A percentile compares a stretch with the other conserved stretches of the same genome.
Conservation (phyloP, 92 coral and sea anemone species). For the Metridium senile region DNA sequence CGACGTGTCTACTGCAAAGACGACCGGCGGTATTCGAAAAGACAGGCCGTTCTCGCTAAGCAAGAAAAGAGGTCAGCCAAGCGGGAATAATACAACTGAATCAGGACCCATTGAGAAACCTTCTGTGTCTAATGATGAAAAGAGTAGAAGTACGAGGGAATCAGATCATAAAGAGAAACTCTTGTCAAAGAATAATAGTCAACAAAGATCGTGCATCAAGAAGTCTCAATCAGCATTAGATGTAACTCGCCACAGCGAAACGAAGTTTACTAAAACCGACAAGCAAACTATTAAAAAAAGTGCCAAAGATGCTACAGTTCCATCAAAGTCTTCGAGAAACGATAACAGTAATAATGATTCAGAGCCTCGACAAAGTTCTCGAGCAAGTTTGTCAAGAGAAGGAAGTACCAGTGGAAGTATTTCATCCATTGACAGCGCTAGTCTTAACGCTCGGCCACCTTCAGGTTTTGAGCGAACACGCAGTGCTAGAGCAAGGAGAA, state of each 20-base stretch:
- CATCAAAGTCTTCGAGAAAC: not conserved
- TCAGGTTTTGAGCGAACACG: slow-evolving; percentile 27
- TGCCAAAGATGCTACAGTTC: not conserved
- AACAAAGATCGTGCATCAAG: not conserved
- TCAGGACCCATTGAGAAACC: not conserved
- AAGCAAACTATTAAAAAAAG: not conserved
- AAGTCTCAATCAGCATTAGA: slow-evolving; percentile 20
- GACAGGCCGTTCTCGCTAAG: slow-evolving; percentile 11
- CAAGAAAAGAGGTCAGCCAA: slow-evolving; percentile 3
- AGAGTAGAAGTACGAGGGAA: not conserved
- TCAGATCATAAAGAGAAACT: not conserved
- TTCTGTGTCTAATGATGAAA: not conserved
- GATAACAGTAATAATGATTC: not conserved
- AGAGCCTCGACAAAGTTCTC: too few species aligned
- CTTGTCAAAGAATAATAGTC: not conserved
- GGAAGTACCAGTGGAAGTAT: slow-evolving; percentile 3
- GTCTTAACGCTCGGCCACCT: slow-evolving; percentile 27
- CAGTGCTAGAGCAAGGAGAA: slow-evolving; percentile 23
- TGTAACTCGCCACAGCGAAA: not conserved
- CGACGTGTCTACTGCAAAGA: not conserved
- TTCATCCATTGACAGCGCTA: slow-evolving; percentile 6
- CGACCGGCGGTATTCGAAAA: not conserved
- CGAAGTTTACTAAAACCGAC: not conserved
- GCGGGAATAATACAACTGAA: not conserved
- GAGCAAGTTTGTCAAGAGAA: slow-evolving; percentile 2